Conservation (phyloP, 2,888 invertebrate genomes). For the Sinodicranocentrus sp. region DNA sequence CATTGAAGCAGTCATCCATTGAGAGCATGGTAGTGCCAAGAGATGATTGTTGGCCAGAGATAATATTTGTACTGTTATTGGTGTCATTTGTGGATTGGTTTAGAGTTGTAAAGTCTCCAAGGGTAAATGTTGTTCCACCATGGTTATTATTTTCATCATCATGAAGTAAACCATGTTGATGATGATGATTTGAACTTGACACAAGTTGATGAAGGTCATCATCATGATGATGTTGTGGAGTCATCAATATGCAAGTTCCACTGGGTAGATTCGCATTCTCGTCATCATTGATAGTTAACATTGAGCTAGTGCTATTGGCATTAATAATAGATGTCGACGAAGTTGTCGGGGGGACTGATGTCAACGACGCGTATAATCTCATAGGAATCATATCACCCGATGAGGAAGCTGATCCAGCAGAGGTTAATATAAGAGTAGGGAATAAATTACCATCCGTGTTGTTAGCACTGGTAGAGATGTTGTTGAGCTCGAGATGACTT, state of each 20-base stretch:
- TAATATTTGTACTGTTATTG: background rate
- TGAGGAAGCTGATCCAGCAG: slow-evolving; percentile 20
- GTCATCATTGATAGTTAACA: background rate
- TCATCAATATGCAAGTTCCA: slow-evolving; percentile 59
- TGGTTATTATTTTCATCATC: slow-evolving; percentile 17
- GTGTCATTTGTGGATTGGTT: no score
- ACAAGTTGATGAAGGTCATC: slow-evolving; percentile 45
- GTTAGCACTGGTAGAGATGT: background rate
- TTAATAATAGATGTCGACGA: slow-evolving; percentile 24
- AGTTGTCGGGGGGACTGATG: slow-evolving; percentile 8
- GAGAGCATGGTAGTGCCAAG: slow-evolving; percentile 40
- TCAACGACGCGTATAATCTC: slow-evolving; percentile 61
- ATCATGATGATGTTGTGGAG: slow-evolving; percentile 10
- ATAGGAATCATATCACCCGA: slow-evolving; percentile 50
- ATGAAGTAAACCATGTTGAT: slow-evolving; percentile 6
- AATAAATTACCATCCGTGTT: slow-evolving; percentile 61
- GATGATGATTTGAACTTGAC: slow-evolving; percentile 22
- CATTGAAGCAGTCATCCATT: slow-evolving; percentile 50
- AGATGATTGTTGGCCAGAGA: slow-evolving; percentile 18
- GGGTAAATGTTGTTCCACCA: slow-evolving; percentile 22
- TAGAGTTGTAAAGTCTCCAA: slow-evolving; percentile 26
- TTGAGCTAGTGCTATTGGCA: slow-evolving; percentile 25
- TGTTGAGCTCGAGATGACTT: slow-evolving; percentile 24
- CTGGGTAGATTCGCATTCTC: background rate
- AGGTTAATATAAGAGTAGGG: slow-evolving; percentile 55